Evolutionary conservation across 2,797 vertebrate species (phyloP).

Genomic region (Tenualosa ilisha): DNA sequence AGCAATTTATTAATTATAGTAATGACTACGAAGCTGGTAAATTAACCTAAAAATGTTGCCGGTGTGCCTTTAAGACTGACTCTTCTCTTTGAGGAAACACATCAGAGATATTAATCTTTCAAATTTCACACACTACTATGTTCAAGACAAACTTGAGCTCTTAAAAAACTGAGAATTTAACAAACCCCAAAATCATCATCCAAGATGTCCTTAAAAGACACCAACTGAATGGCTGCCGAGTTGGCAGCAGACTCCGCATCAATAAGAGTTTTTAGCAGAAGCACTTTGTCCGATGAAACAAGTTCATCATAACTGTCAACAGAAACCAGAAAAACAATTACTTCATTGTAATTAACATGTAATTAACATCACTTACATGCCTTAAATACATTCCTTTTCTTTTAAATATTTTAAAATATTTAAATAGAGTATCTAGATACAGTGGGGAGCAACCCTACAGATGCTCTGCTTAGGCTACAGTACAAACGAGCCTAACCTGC

Average conservation of each 20-base stretch:
- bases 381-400: not conserved
- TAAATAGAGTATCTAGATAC: not conserved
- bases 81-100: not conserved
- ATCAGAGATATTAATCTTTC: not conserved
- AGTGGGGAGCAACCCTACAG: not conserved
- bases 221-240: constrained; percentile 74
- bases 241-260: constrained; percentile 74
- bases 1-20: too few relatives aligned
- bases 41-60: too few relatives aligned
- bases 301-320: constrained; percentile 56
- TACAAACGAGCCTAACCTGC: constrained; percentile 53
- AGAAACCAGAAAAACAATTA: not conserved
- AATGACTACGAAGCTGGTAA: too few relatives aligned
- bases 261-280: constrained; percentile 67
- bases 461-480: not conserved
- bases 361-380: not conserved
- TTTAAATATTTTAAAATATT: not conserved
- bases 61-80: not conserved
- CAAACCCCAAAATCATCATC: constrained; percentile 70
- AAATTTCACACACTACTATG: too few relatives aligned
- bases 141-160: not conserved
- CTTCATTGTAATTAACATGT: not conserved
- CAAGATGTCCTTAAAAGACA: constrained; percentile 75
- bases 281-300: constrained; percentile 39
- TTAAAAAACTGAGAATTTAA: constrained; percentile 12